Percentiles rank a stretch among this genome's conserved stretches.
Evolutionary conservation across 2,113 vertebrate species (phyloP).

Genomic region (Cavia porcellus): DNA sequence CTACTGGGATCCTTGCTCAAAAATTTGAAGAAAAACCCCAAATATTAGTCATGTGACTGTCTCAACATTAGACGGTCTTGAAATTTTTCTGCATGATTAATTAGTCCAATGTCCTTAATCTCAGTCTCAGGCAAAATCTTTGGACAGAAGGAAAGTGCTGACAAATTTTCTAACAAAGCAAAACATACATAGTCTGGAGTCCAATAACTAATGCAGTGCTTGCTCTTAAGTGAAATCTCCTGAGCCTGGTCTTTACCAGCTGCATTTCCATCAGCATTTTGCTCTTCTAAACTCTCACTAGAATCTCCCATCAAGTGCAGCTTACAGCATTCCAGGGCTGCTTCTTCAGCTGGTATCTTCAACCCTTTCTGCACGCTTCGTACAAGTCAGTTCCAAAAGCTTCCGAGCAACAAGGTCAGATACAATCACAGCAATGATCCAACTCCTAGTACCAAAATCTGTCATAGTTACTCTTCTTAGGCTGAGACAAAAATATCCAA

Average conservation of each 20-base stretch:
- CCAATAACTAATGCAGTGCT: not conserved
- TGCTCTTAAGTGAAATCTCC: not conserved
- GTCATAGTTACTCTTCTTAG: not conserved
- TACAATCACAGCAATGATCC: not conserved
- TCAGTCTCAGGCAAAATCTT: not conserved
- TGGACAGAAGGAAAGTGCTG: too few relatives aligned
- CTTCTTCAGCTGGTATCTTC: not conserved
- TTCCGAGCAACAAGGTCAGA: not conserved
- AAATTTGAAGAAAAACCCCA: not conserved
- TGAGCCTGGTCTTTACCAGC: not conserved
- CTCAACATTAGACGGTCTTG: not conserved
- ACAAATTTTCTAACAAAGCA: not conserved
- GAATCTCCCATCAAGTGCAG: too few relatives aligned
- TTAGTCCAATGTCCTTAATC: not conserved
- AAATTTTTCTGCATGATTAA: not conserved
- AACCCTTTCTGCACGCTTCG: not conserved
- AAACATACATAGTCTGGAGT: not conserved
- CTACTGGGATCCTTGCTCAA: not conserved
- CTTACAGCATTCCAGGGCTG: too few relatives aligned
- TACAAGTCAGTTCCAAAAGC: not conserved
- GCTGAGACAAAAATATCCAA: too few relatives aligned
- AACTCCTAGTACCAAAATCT: not conserved
- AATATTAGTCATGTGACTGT: not conserved
- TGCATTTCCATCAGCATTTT: not conserved
- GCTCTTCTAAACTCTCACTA: too few relatives aligned